These are phyloP conservation scores for Cyclura pinguis DNA, from an alignment of 2,797 vertebrate genomes.

Conservation along the genomic window DNA sequence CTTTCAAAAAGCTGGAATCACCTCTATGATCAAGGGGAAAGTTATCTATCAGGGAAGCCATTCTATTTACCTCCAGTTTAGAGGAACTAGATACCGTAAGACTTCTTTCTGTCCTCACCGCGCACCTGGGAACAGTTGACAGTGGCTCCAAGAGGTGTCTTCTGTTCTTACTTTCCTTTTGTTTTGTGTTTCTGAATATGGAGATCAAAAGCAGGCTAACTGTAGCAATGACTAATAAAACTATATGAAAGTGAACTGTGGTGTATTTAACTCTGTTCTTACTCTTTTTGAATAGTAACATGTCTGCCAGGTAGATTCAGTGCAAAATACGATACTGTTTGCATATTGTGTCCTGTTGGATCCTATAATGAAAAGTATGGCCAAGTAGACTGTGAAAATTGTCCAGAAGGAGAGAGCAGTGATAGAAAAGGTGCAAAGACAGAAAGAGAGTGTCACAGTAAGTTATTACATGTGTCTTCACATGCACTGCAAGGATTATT, in stretches of 20 bases:
- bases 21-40: too few species aligned
- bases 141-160: not conserved
- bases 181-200: not conserved
- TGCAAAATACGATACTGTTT: slow-evolving; percentile 39
- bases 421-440: slow-evolving; percentile 36
- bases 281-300: slow-evolving; percentile 33
- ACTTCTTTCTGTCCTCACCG: not conserved
- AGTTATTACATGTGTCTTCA: slow-evolving; percentile 1
- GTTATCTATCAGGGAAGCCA: too few species aligned
- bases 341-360: slow-evolving; percentile 42
- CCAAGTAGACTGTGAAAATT: slow-evolving; percentile 49
- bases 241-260: not conserved
- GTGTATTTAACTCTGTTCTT: not conserved
- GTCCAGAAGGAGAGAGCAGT: slow-evolving; percentile 38
- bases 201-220: not conserved
- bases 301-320: slow-evolving; percentile 53
- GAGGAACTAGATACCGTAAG: not conserved
- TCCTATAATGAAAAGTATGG: slow-evolving; percentile 53
- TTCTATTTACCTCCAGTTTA: not conserved
- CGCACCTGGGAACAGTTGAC: not conserved
- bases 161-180: not conserved
- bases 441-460: slow-evolving; percentile 46
- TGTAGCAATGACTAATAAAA: not conserved
- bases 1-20: too few species aligned
- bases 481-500: not conserved